Conservation (phyloP, 2,888 invertebrate genomes). For the Onchidella celtica region DNA sequence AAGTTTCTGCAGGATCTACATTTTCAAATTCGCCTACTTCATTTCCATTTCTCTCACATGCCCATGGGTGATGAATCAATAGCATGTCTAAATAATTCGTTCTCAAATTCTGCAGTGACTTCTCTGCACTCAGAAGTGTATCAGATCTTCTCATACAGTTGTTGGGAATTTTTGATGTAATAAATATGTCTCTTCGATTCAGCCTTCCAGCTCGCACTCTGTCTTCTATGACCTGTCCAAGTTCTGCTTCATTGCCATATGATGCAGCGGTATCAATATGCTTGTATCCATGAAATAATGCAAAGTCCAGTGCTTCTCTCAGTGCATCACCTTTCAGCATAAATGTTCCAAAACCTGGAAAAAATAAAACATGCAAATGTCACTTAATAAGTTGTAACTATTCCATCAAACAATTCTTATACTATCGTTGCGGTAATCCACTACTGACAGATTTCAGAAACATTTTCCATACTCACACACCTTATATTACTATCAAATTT, state of each 20-base stretch:
- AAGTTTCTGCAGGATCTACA: slow-evolving; percentile 62
- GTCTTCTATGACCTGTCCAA: slow-evolving; percentile 61
- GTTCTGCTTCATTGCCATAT: slow-evolving; percentile 66
- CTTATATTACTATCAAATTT: too few species aligned
- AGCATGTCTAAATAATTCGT: slow-evolving; percentile 66
- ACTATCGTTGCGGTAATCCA: too few species aligned
- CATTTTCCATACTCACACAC: too few species aligned
- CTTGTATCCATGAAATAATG: slow-evolving; percentile 64
- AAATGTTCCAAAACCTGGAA: slow-evolving; percentile 65
- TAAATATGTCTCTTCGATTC: slow-evolving; percentile 63
- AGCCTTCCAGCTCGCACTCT: slow-evolving; percentile 59
- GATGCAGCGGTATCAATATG: slow-evolving; percentile 68
- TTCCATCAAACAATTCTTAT: too few species aligned
- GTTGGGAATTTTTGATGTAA: slow-evolving; percentile 66
- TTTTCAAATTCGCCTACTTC: slow-evolving; percentile 56
- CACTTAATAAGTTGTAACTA: too few species aligned
- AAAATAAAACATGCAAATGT: too few species aligned
- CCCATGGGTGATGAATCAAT: slow-evolving; percentile 72
- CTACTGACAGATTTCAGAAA: too few species aligned
- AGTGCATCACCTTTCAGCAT: slow-evolving; percentile 55
- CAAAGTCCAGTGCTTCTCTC: slow-evolving; percentile 61
- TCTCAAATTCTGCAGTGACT: slow-evolving; percentile 63
- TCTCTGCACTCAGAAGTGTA: slow-evolving; percentile 58
- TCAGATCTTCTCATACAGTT: slow-evolving; percentile 54
- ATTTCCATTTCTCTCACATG: slow-evolving; percentile 57